Percentiles rank a stretch among this genome's conserved stretches.
Evolutionary conservation across 1,140 invertebrate genomes (phyloP).

Genomic region (Nasonia longicornis): DNA sequence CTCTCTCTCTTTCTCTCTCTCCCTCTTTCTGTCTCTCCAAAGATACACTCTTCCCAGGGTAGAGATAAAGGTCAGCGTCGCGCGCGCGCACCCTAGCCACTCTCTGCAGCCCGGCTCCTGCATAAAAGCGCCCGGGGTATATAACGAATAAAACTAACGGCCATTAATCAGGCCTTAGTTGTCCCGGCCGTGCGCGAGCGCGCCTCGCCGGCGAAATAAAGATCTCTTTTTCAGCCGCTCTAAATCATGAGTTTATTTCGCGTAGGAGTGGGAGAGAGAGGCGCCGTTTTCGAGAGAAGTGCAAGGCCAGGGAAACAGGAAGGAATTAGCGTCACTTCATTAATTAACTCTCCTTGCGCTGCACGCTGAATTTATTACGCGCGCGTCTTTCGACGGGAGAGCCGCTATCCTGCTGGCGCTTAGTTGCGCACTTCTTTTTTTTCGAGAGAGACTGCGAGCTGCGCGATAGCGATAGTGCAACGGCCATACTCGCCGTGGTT

Average conservation of each 20-base stretch:
- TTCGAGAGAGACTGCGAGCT: background rate
- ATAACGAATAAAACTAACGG: constrained; percentile 63
- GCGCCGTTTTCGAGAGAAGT: background rate
- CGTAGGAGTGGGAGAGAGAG: constrained; percentile 26
- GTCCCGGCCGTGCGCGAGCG: constrained; percentile 43
- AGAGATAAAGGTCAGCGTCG: constrained; percentile 57
- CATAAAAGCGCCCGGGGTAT: constrained; percentile 13
- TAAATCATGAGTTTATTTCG: constrained; percentile 66
- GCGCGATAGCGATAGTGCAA: background rate
- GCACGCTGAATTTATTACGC: constrained; percentile 19
- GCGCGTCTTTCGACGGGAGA: constrained; percentile 13
- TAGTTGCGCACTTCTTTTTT: background rate
- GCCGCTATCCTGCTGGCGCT: constrained; percentile 1
- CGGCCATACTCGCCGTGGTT: background rate
- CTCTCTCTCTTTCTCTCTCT: background rate
- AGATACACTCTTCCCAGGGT: background rate
- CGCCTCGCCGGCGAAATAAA: constrained; percentile 58
- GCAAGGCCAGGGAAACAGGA: constrained; percentile 32
- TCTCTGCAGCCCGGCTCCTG: background rate
- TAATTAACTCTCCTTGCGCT: constrained; percentile 30
- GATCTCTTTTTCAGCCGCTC: constrained; percentile 58
- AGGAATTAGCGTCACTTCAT: constrained; percentile 38
- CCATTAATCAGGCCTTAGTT: constrained; percentile 64
- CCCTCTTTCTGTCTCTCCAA: background rate
- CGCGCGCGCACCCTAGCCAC: background rate